phyloP scores from a whole-genome alignment of 37 sponge, comb jelly and placozoan species.

The Ianthella basta region DNA sequence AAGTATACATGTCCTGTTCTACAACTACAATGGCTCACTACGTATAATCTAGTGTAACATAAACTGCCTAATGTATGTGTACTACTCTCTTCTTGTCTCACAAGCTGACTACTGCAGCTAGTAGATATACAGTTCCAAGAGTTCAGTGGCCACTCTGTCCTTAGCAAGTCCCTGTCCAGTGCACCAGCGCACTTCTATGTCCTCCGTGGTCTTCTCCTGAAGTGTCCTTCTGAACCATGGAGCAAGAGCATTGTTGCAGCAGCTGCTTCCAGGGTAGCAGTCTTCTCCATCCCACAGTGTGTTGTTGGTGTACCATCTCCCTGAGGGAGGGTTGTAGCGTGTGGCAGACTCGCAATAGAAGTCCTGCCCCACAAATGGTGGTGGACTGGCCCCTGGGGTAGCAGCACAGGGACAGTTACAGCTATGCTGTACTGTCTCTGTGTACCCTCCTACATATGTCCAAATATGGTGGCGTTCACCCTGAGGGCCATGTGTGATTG shows the following conservation, averaged over 20 bases:
- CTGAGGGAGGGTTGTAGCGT: background rate
- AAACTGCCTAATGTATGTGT: too few species aligned
- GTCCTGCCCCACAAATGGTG: background rate
- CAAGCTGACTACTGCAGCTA: background rate
- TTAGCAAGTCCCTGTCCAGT: background rate
- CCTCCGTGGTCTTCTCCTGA: background rate
- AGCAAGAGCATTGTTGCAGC: constrained; percentile 18
- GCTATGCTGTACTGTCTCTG: background rate
- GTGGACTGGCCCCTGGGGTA: background rate
- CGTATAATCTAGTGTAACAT: too few species aligned
- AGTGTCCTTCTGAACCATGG: constrained; percentile 27
- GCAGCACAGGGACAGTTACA: constrained; percentile 16
- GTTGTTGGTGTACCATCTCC: constrained; percentile 11
- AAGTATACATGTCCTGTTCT: too few species aligned
- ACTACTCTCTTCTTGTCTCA: too few species aligned
- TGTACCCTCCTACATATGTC: constrained; percentile 8
- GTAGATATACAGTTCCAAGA: constrained; percentile 18
- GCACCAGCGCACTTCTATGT: constrained; percentile 26
- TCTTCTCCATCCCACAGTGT: constrained; percentile 13
- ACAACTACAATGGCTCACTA: too few species aligned
- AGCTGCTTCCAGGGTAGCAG: constrained; percentile 20
- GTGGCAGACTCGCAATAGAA: constrained; percentile 7
- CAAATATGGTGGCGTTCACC: constrained; percentile 1
- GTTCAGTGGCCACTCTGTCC: constrained; percentile 23
- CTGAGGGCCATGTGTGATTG: background rate